These are phyloP conservation scores for Mastomys coucha DNA, from an alignment of 2,113 vertebrate species.

Conservation along the genomic window DNA sequence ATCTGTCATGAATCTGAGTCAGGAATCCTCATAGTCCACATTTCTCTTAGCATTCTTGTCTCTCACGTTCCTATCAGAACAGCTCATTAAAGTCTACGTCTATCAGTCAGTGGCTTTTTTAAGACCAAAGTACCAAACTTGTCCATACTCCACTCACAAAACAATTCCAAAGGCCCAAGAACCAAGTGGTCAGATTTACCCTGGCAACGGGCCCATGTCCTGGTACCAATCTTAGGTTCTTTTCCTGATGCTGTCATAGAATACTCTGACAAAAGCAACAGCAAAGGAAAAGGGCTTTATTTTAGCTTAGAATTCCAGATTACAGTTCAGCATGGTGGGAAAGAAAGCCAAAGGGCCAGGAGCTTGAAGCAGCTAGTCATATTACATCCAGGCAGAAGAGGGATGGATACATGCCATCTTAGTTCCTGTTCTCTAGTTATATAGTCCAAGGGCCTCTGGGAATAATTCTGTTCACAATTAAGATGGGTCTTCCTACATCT, in stretches of 20 bases:
- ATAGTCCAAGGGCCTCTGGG: not conserved
- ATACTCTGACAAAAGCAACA: not conserved
- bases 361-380: not conserved
- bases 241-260: not conserved
- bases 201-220: not conserved
- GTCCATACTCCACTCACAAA: not conserved
- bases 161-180: not conserved
- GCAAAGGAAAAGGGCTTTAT: not conserved
- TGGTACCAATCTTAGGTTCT: not conserved
- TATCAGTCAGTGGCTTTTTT: not conserved
- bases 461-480: not conserved
- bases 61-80: not conserved
- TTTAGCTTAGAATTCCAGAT: not conserved
- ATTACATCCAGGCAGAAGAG: not conserved
- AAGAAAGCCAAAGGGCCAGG: not conserved
- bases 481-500: not conserved
- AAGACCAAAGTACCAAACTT: not conserved
- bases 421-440: not conserved
- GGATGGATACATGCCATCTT: not conserved
- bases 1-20: not conserved
- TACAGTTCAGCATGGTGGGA: not conserved
- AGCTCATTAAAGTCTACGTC: not conserved
- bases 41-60: not conserved
- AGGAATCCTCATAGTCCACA: not conserved
- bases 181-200: not conserved